Evolutionary conservation across 2,888 invertebrate species (phyloP).

Genomic region (Aproaerema taeniolella): DNA sequence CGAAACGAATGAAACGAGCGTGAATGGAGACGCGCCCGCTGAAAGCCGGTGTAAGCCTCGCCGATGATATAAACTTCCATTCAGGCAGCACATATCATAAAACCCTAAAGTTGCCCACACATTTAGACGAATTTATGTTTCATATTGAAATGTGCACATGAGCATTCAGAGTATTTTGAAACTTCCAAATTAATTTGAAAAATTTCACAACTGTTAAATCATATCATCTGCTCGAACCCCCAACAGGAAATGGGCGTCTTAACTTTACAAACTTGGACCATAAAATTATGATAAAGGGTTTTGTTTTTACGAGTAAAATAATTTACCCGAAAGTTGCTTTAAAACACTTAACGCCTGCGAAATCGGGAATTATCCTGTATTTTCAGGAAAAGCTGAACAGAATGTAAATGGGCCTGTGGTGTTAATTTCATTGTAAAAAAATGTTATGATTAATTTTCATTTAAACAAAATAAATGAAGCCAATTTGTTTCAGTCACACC

Average conservation of each 20-base stretch:
- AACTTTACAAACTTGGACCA: slow-evolving; percentile 53
- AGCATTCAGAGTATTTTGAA: slow-evolving; percentile 16
- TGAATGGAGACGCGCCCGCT: slow-evolving; percentile 71
- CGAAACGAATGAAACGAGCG: slow-evolving; percentile 70
- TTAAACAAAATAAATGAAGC: slow-evolving; percentile 46
- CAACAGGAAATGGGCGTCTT: slow-evolving; percentile 55
- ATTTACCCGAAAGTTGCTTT: slow-evolving; percentile 50
- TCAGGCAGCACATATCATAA: slow-evolving; percentile 56
- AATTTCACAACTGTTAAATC: slow-evolving; percentile 37
- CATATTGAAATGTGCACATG: slow-evolving; percentile 20
- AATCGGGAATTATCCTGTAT: slow-evolving; percentile 34
- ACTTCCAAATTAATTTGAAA: slow-evolving; percentile 34
- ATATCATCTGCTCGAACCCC: slow-evolving; percentile 49
- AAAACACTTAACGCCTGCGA: slow-evolving; percentile 47
- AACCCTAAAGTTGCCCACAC: slow-evolving; percentile 45
- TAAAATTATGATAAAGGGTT: slow-evolving; percentile 70
- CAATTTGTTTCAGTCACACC: slow-evolving; percentile 53
- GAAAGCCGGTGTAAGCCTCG: slow-evolving; percentile 69
- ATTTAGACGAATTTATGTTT: slow-evolving; percentile 27
- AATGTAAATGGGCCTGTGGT: no score
- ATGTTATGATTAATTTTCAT: slow-evolving; percentile 44
- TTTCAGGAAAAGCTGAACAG: slow-evolving; percentile 24
- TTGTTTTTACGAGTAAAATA: slow-evolving; percentile 59
- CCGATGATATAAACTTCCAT: slow-evolving; percentile 72
- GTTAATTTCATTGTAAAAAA: slow-evolving; percentile 18